Evolutionary conservation across 1,140 invertebrate genomes (phyloP), one percentile per base, ranked within the genome.

Genomic region (Arion vulgaris): DNA sequence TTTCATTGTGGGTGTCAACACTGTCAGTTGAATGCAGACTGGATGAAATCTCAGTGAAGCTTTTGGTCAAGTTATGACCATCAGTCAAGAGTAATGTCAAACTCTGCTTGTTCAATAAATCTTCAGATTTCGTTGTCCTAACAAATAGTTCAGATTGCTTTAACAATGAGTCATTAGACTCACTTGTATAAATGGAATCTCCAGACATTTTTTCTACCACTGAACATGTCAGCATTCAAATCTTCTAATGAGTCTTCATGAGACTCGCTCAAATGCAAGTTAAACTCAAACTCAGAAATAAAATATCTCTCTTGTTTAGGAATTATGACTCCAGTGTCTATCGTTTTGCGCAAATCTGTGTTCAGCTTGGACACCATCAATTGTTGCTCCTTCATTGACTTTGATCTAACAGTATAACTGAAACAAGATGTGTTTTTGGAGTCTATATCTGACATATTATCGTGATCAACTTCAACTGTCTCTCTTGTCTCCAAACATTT

Each of bases 101-200:
- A 45, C 15, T 15, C 15, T 5, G 41, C 15, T 45, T 15, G 5
- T 5, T 45, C 41, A 45, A 45, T 45, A 15, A 45, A 45, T 45
- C 41, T 45, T 7, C 41, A 7, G 41, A 45, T 5, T 45, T 15
- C 15, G 15, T 45, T 45, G 15, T 15, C 41, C 15, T 5, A 45
- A 45, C 5, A 15, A 45, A 15, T 45, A 15, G 5, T 45, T 57
- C 53, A 57, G 53, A 23, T 19, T 11, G 53, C 23, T 79, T 62
- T 28, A 11, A 13, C 7, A 41, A 41, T 32, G 77, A 66, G 36
- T 34, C 62, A 41, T 45, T 69, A 1, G 34, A 79, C 17, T 79
- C 77, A 69, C 77, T 79, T 28, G 62, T 45, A 41, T 79, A 68
- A 49, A 77, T 62, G n/a, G 53, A 77, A 36, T 77, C 75, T 11